Conservation (phyloP, 2,113 vertebrate genomes). For the Hippocampus mohnikei region DNA sequence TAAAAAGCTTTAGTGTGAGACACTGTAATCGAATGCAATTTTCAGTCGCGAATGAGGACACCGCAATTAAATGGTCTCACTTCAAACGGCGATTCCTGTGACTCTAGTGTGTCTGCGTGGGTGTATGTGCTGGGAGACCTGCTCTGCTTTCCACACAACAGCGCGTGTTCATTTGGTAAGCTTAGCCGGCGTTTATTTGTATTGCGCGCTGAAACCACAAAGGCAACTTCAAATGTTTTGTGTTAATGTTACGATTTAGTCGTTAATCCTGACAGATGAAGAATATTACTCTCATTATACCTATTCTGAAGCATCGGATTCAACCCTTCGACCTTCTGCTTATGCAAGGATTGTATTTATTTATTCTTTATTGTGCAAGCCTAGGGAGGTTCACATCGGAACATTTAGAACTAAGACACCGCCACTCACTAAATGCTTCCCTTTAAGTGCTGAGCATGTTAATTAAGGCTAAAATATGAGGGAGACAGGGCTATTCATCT, state of each 20-base stretch:
- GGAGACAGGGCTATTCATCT: constrained; percentile 68
- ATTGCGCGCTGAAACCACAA: constrained; percentile 22
- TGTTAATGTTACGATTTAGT: not conserved
- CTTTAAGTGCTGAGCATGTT: constrained; percentile 49
- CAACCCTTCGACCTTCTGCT: constrained; percentile 8
- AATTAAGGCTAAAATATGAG: constrained; percentile 67
- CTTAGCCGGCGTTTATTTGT: constrained; percentile 18
- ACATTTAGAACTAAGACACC: constrained; percentile 27
- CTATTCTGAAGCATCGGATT: constrained; percentile 9
- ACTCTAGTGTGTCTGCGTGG: constrained; percentile 19
- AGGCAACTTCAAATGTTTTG: constrained; percentile 17
- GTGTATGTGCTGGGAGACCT: constrained; percentile 22
- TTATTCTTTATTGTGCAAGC: not conserved
- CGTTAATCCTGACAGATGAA: not conserved
- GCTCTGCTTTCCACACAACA: constrained; percentile 31
- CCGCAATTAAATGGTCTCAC: constrained; percentile 44
- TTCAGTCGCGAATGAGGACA: constrained; percentile 49
- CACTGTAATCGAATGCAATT: constrained; percentile 42
- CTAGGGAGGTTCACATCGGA: constrained; percentile 17
- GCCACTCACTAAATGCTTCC: constrained; percentile 35
- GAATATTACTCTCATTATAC: not conserved
- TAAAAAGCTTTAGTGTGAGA: constrained; percentile 35
- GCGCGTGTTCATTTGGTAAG: constrained; percentile 20
- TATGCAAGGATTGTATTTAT: constrained; percentile 8
- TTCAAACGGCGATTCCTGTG: constrained; percentile 39